A percentile compares a stretch with the other conserved stretches of the same genome.
phyloP scores from a whole-genome alignment of 2,113 vertebrate genomes.

The Rhinoderma darwinii region DNA sequence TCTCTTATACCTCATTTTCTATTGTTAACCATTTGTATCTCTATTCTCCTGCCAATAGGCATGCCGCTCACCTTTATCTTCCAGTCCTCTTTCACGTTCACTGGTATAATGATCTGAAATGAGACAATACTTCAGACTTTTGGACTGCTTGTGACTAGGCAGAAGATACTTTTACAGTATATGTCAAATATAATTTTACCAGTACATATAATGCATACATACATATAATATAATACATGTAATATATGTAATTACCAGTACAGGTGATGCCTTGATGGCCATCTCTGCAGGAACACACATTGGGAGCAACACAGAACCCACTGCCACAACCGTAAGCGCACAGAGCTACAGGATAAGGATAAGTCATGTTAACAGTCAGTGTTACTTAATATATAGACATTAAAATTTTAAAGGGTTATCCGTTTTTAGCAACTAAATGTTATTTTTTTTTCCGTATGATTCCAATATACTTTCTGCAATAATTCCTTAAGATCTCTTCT shows the following conservation, averaged over 20 bases:
- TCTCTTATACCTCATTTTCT: background rate
- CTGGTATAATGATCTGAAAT: conserved; percentile 51
- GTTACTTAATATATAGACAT: background rate
- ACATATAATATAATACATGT: background rate
- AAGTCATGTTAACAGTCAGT: conserved; percentile 36
- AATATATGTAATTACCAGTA: conserved; percentile 71
- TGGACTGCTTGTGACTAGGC: background rate
- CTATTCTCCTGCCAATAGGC: background rate
- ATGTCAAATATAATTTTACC: conserved; percentile 65
- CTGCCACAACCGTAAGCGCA: conserved; percentile 78
- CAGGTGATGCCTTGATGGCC: conserved; percentile 78
- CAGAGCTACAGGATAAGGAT: conserved; percentile 65
- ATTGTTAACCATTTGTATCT: background rate
- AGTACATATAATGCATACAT: conserved; percentile 75
- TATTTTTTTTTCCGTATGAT: too few species aligned
- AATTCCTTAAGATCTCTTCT: too few species aligned
- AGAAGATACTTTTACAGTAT: background rate
- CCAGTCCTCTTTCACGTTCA: conserved; percentile 39
- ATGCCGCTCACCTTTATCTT: conserved; percentile 23
- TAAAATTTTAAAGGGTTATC: too few species aligned
- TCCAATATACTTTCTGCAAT: too few species aligned
- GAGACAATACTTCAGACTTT: background rate
- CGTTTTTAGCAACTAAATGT: too few species aligned
- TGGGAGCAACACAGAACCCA: conserved; percentile 77
- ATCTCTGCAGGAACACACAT: conserved; percentile 76